Evolutionary conservation across 2,888 invertebrate species (phyloP).

Genomic region (Lasioglossum leucozonium): DNA sequence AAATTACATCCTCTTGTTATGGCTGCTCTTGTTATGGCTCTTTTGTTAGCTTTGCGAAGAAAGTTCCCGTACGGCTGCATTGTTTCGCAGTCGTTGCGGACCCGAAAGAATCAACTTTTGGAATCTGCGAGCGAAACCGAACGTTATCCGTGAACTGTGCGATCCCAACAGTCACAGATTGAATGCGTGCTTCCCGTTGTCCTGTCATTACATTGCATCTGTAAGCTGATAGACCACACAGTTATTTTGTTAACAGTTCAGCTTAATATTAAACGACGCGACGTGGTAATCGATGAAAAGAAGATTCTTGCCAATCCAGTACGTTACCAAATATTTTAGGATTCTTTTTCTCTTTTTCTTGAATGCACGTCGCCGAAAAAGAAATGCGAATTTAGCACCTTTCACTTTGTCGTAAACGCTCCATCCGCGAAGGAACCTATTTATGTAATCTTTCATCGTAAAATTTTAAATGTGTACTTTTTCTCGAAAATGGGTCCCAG

Average conservation of each 20-base stretch:
- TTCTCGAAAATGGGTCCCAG: neutral
- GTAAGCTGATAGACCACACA: neutral
- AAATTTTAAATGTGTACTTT: neutral
- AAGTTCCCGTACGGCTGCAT: neutral
- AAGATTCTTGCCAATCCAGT: neutral
- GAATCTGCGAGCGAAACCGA: neutral
- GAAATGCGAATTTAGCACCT: neutral
- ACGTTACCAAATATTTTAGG: neutral
- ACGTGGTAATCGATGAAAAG: neutral
- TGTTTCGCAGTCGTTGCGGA: neutral
- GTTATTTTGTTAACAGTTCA: too few species aligned
- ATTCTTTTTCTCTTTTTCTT: neutral
- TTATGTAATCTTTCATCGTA: neutral
- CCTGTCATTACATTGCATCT: neutral
- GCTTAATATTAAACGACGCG: neutral
- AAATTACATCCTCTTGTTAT: conserved; percentile 24
- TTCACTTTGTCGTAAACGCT: neutral
- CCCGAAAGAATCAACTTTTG: neutral
- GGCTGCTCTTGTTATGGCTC: neutral
- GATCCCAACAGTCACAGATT: neutral
- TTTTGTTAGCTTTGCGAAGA: neutral
- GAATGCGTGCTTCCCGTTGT: neutral
- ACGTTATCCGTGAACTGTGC: neutral
- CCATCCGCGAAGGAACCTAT: neutral
- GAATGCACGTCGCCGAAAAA: neutral